Evolutionary conservation across 2,113 vertebrate genomes (phyloP).

Genomic region (Siniperca knerii): DNA sequence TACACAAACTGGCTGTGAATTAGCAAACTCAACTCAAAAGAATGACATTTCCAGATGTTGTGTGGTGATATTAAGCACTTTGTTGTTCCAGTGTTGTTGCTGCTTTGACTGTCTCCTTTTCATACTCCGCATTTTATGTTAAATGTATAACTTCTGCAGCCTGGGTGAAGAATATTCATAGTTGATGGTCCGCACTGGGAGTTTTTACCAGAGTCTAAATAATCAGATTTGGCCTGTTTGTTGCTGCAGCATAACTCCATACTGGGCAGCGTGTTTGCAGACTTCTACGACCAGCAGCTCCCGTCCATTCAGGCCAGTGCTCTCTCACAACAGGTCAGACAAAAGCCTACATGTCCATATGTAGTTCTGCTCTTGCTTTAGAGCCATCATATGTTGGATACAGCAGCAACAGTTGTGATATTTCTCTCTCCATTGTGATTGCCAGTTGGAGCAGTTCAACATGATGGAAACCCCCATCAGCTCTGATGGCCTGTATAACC

Average conservation of each 20-base stretch:
- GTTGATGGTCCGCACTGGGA: neutral
- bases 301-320: slow-evolving; percentile 92
- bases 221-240: slow-evolving; percentile 59
- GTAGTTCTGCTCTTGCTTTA: slow-evolving; percentile 5
- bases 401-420: slow-evolving; percentile 21
- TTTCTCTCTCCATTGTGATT: slow-evolving; percentile 40
- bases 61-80: neutral
- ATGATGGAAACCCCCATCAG: slow-evolving; percentile 93
- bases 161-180: neutral
- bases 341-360: neutral
- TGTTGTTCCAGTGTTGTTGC: slow-evolving; percentile 23
- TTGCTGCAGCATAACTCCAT: slow-evolving; percentile 91
- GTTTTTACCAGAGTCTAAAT: neutral
- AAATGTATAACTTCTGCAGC: slow-evolving; percentile 20
- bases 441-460: slow-evolving; percentile 95
- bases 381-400: slow-evolving; percentile 60
- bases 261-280: slow-evolving; percentile 92
- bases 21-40: neutral
- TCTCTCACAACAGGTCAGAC: slow-evolving; percentile 90
- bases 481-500: slow-evolving; percentile 91
- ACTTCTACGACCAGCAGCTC: slow-evolving; percentile 96
- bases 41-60: neutral
- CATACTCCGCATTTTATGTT: slow-evolving; percentile 15
- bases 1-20: neutral
- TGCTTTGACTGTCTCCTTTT: slow-evolving; percentile 50